Evolutionary conservation across 2,797 vertebrate species (phyloP).

Genomic region (Intellagama lesueurii): DNA sequence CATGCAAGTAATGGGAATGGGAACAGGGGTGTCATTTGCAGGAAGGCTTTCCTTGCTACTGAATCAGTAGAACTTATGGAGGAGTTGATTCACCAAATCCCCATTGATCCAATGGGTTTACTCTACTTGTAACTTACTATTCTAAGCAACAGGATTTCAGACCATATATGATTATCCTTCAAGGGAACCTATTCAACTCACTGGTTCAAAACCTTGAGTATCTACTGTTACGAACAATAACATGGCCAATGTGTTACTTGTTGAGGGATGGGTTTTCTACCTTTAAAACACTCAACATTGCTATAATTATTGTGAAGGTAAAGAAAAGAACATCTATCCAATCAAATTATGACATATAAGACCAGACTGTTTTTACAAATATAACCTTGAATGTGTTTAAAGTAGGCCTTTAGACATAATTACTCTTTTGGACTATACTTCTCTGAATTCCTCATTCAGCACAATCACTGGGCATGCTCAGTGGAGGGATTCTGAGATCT

Average conservation of each 20-base stretch:
- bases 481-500: too few relatives aligned
- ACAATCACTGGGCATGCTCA: not conserved
- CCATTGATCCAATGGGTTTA: too few relatives aligned
- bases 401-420: not conserved
- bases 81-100: too few relatives aligned
- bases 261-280: not conserved
- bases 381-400: not conserved
- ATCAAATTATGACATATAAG: not conserved
- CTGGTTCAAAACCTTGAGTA: too few relatives aligned
- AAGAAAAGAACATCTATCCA: not conserved
- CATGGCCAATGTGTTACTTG: not conserved
- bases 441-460: not conserved
- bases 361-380: too few relatives aligned
- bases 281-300: not conserved
- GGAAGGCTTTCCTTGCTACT: not conserved
- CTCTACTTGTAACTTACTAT: too few relatives aligned
- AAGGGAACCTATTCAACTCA: not conserved
- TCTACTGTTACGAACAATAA: not conserved
- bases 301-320: not conserved
- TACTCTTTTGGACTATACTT: not conserved
- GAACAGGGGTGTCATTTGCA: not conserved
- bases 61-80: too few relatives aligned
- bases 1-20: not conserved
- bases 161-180: not conserved
- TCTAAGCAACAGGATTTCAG: too few relatives aligned